These are phyloP conservation scores for Semibalanus balanoides DNA, from an alignment of 1,140 invertebrate genomes.

Conservation along the genomic window DNA sequence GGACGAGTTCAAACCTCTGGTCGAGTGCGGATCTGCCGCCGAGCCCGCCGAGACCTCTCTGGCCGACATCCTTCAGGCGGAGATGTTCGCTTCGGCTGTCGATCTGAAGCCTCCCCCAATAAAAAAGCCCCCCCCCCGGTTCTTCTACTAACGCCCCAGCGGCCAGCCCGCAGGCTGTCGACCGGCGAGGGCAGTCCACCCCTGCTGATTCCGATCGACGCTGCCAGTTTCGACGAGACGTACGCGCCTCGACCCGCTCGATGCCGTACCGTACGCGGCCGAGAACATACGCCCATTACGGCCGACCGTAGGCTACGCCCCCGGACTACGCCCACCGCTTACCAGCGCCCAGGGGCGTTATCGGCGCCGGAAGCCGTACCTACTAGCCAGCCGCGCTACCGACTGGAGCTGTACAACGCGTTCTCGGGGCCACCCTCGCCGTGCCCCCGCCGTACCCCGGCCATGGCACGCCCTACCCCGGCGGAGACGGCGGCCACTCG, in stretches of 20 bases:
- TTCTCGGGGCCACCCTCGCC: conserved; percentile 78
- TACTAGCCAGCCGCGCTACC: conserved; percentile 35
- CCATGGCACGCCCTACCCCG: conserved; percentile 95
- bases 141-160: background rate
- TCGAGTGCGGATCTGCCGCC: background rate
- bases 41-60: background rate
- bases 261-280: conserved; percentile 28
- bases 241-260: conserved; percentile 41
- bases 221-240: conserved; percentile 70
- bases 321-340: conserved; percentile 21
- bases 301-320: conserved; percentile 24
- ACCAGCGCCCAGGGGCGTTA: conserved; percentile 37
- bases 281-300: conserved; percentile 11
- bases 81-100: background rate
- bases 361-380: conserved; percentile 11
- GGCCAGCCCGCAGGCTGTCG: background rate
- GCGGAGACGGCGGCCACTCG: too few species aligned
- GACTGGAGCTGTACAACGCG: conserved; percentile 59
- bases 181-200: background rate
- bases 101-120: background rate
- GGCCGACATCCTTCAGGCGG: background rate
- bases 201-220: conserved; percentile 23
- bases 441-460: conserved; percentile 94
- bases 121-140: too few species aligned
- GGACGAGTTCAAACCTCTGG: background rate